Conservation (phyloP, 2,113 vertebrate genomes). For the Sinocyclocheilus grahami region DNA sequence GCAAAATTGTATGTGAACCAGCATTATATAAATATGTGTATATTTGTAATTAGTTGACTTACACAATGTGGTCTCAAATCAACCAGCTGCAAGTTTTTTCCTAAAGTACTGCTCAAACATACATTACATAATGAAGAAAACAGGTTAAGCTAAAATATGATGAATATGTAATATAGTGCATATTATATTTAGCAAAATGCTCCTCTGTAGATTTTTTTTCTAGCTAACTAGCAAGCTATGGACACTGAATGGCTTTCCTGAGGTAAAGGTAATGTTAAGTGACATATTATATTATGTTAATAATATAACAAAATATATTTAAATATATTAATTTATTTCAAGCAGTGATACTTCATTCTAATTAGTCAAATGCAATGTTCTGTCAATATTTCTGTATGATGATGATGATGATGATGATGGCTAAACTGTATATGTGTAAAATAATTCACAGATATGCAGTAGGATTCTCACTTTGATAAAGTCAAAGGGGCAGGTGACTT, state of each 20-base stretch:
- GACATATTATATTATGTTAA: background rate
- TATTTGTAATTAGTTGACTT: background rate
- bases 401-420: background rate
- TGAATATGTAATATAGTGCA: too few relatives aligned
- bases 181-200: too few relatives aligned
- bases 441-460: too few relatives aligned
- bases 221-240: too few relatives aligned
- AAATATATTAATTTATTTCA: background rate
- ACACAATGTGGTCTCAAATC: background rate
- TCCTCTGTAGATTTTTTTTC: too few relatives aligned
- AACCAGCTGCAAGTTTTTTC: background rate
- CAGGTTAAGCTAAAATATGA: background rate
- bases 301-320: background rate
- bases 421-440: background rate
- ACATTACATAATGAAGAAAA: background rate
- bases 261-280: too few relatives aligned
- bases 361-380: background rate
- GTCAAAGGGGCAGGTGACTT: conserved; percentile 90
- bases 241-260: too few relatives aligned
- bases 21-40: conserved; percentile 12
- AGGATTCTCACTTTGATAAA: conserved; percentile 81
- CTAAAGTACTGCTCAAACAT: background rate
- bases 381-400: background rate
- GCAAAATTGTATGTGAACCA: background rate
- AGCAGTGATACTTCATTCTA: background rate